These are phyloP conservation scores for Abramis brama DNA, from an alignment of 2,113 vertebrate genomes.

Conservation along the genomic window DNA sequence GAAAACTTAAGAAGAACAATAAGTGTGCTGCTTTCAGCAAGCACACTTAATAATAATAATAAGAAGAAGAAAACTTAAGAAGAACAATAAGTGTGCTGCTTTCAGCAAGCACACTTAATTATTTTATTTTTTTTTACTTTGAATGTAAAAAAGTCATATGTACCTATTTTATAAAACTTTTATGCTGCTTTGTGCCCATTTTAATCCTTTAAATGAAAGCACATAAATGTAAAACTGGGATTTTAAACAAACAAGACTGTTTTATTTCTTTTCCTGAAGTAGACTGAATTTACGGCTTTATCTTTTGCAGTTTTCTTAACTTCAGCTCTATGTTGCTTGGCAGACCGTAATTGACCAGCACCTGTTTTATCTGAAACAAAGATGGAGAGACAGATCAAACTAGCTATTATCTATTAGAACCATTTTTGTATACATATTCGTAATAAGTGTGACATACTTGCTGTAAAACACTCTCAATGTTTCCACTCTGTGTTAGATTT, in stretches of 20 bases:
- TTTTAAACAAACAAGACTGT: not conserved
- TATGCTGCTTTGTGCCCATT: not conserved
- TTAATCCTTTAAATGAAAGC: not conserved
- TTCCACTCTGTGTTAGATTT: not conserved
- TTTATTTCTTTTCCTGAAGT: not conserved
- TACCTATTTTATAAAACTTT: not conserved
- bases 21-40: no score
- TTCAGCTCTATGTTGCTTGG: not conserved
- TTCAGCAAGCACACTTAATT: no score
- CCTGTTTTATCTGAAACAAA: constrained; percentile 13
- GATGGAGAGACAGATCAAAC: not conserved
- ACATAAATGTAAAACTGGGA: no score
- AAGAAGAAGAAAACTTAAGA: no score
- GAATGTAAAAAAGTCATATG: no score
- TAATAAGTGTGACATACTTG: not conserved
- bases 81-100: no score
- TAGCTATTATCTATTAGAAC: not conserved
- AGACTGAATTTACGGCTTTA: not conserved
- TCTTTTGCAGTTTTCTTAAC: not conserved
- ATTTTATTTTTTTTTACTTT: no score
- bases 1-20: no score
- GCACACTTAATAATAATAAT: no score
- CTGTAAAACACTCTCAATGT: not conserved
- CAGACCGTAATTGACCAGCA: not conserved
- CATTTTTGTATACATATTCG: not conserved